Evolutionary conservation across 2,888 invertebrate species (phyloP), one percentile per base, ranked within the genome.

Genomic region (Alsophila aescularia): DNA sequence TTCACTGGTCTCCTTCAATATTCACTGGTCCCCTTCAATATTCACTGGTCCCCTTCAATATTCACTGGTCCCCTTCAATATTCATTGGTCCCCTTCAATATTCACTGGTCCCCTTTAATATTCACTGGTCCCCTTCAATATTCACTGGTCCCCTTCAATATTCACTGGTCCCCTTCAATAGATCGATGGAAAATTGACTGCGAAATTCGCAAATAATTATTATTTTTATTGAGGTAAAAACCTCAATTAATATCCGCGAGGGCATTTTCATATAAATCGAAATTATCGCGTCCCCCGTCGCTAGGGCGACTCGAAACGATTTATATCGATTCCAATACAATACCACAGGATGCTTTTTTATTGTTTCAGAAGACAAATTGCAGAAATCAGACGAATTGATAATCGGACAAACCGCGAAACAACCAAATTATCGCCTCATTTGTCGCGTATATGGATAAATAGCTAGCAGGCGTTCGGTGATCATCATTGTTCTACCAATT

Each of bases 211-310:
- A 16, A n/a, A 34, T 39, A 51, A 53, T 64, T 48, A 49, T 63
- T 62, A 58, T 55, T 60, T 66, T 60, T 64, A 60, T 65, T 48
- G 65, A 42, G 52, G 52, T 58, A 51, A 58, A 57, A 59, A 58
- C 58, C 62, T 50, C 60, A 62, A 64, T 69, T 60, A 65, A 55
- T 40, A 52, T 52, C 53, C 52, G 50, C 43, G 45, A 53, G 41
- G 60, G 61, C 61, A 64, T 69, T 69, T 67, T 69, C 68, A 69
- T 67, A 66, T 66, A 67, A 64, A 68, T 68, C 60, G 64, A 68
- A 66, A 60, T 68, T 56, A 64, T 58, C 31, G 47, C 18, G 47
- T 50, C 51, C 27, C 50, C 35, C 53, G 48, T 32, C 48, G n/a
- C 31, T 40, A 35, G 50, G 43, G 44, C 37, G 50, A 37, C 41